These are phyloP conservation scores for Diadromus collaris DNA, from an alignment of 2,888 invertebrate species.

Conservation along the genomic window DNA sequence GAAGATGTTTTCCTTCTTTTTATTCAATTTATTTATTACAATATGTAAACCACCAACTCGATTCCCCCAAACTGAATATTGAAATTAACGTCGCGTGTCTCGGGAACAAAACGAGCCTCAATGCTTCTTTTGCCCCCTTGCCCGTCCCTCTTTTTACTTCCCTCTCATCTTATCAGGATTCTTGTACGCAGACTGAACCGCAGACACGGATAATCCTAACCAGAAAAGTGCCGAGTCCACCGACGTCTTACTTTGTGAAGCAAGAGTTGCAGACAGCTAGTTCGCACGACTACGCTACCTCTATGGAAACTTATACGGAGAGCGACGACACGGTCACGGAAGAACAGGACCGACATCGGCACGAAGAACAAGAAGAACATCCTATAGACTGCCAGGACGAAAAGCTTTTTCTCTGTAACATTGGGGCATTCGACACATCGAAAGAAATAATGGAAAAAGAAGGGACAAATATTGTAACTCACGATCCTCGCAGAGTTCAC, in stretches of 20 bases:
- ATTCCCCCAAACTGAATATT: too few relatives aligned
- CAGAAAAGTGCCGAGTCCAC: slow-evolving; percentile 66
- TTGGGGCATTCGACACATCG: slow-evolving; percentile 62
- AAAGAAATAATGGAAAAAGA: slow-evolving; percentile 61
- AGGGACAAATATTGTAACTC: slow-evolving; percentile 27
- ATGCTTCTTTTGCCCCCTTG: too few relatives aligned
- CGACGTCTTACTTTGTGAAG: slow-evolving; percentile 74
- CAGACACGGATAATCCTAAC: slow-evolving; percentile 70
- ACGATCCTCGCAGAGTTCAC: slow-evolving; percentile 47
- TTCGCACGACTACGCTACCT: slow-evolving; percentile 60
- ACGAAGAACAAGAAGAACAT: slow-evolving; percentile 25
- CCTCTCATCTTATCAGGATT: slow-evolving; percentile 70
- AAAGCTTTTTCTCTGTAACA: slow-evolving; percentile 69
- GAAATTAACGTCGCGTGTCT: too few relatives aligned
- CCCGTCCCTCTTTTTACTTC: slow-evolving; percentile 8
- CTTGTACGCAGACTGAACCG: slow-evolving; percentile 75
- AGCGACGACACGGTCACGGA: slow-evolving; percentile 43
- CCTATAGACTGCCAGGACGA: slow-evolving; percentile 65
- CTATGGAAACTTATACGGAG: slow-evolving; percentile 69
- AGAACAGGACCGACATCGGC: slow-evolving; percentile 11
- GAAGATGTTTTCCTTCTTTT: too few relatives aligned
- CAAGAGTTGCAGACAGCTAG: slow-evolving; percentile 71
- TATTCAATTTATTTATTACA: not conserved
- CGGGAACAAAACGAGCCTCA: too few relatives aligned
- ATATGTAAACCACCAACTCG: too few relatives aligned